Percentiles rank a stretch among this genome's conserved stretches.
phyloP scores from a whole-genome alignment of 1,140 invertebrate species.

The Trachymyrmex septentrionalis region DNA sequence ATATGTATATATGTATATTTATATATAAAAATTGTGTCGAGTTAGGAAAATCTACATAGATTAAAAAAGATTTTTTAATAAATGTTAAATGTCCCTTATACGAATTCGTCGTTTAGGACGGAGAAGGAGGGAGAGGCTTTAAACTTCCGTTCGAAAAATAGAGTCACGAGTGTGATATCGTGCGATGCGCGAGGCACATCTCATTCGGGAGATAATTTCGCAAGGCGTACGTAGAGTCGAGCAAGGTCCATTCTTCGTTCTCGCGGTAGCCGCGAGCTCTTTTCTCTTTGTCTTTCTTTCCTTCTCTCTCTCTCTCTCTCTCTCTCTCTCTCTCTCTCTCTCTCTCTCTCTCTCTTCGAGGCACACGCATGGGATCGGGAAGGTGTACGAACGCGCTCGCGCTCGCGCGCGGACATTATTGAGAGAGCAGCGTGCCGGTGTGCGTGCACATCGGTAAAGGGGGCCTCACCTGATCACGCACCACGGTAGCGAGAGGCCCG shows the following conservation, averaged over 20 bases:
- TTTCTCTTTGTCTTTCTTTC: background rate
- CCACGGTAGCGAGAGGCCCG: constrained; percentile 82
- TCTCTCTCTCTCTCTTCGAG: constrained; percentile 23
- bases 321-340: background rate
- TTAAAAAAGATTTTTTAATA: background rate
- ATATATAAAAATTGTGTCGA: background rate
- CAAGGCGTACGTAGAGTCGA: constrained; percentile 48
- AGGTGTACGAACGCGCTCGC: constrained; percentile 56
- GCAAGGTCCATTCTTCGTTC: constrained; percentile 67
- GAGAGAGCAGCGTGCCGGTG: constrained; percentile 51
- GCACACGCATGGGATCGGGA: constrained; percentile 10
- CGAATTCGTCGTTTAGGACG: background rate
- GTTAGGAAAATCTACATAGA: background rate
- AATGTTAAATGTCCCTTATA: background rate
- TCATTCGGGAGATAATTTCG: constrained; percentile 56
- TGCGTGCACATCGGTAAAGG: constrained; percentile 63
- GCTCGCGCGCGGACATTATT: constrained; percentile 61
- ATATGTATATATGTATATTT: background rate
- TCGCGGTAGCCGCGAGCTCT: constrained; percentile 60
- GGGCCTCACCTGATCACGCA: constrained; percentile 78
- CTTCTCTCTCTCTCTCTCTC: background rate
- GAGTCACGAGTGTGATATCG: constrained; percentile 19
- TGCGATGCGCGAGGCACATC: constrained; percentile 20
- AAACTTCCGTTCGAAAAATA: background rate
- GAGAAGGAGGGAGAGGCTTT: background rate